Evolutionary conservation across 2,888 invertebrate species (phyloP).

Genomic region (Poecilus cupreus): DNA sequence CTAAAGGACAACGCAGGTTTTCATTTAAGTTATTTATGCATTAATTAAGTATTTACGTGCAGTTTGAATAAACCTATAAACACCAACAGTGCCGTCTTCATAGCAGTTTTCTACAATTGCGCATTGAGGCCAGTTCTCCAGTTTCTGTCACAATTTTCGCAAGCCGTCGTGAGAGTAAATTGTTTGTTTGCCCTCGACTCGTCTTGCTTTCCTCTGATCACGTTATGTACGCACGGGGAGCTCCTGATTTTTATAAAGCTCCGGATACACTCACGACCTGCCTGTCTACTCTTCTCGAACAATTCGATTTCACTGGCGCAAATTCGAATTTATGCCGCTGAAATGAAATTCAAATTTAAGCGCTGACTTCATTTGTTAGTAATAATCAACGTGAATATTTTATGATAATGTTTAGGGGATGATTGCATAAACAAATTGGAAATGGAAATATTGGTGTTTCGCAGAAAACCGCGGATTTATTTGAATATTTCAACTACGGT

Average conservation of each 20-base stretch:
- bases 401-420: slow-evolving; percentile 6
- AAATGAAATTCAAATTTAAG: slow-evolving; percentile 38
- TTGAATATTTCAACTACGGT: not conserved
- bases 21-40: too few species aligned
- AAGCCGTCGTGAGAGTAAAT: not conserved
- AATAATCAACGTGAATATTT: slow-evolving; percentile 30
- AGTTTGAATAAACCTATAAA: too few species aligned
- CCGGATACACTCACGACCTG: not conserved
- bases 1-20: too few species aligned
- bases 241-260: not conserved
- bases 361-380: slow-evolving; percentile 6
- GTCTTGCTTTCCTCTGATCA: not conserved
- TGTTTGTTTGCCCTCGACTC: slow-evolving; percentile 15
- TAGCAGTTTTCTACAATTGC: too few species aligned
- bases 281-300: not conserved
- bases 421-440: not conserved
- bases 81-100: too few species aligned
- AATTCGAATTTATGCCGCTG: not conserved
- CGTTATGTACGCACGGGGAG: slow-evolving; percentile 22
- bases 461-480: not conserved
- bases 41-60: too few species aligned
- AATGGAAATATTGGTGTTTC: slow-evolving; percentile 17
- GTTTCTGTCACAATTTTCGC: not conserved
- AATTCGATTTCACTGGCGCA: not conserved
- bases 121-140: too few species aligned